These are phyloP conservation scores for Matsumyia berberina DNA, from an alignment of 2,888 invertebrate species.

Conservation along the genomic window DNA sequence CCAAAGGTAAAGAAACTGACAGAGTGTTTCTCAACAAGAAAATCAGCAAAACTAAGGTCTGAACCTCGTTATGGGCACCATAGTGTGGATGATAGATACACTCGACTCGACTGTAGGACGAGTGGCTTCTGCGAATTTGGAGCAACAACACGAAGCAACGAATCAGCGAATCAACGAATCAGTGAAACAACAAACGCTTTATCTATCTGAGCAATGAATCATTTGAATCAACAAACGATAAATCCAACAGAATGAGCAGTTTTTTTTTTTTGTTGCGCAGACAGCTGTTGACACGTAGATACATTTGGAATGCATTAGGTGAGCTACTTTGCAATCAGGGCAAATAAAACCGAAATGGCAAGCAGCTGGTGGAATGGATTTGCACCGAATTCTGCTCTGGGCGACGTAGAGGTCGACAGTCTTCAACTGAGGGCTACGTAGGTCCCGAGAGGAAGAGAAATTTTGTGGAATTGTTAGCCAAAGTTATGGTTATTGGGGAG, in stretches of 20 bases:
- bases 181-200: background rate
- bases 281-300: slow-evolving; percentile 17
- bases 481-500: too few species aligned
- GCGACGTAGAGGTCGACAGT: too few species aligned
- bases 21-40: slow-evolving; percentile 33
- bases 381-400: too few species aligned
- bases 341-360: background rate
- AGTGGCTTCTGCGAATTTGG: slow-evolving; percentile 21
- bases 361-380: background rate
- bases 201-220: slow-evolving; percentile 4
- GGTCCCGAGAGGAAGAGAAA: too few species aligned
- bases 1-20: slow-evolving; percentile 42
- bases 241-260: slow-evolving; percentile 4
- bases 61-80: slow-evolving; percentile 30
- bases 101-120: background rate
- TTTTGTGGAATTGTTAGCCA: too few species aligned
- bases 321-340: slow-evolving; percentile 1
- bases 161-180: too few species aligned
- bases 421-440: too few species aligned
- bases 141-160: background rate
- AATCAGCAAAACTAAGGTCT: slow-evolving; percentile 44
- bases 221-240: slow-evolving; percentile 8
- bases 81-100: background rate
- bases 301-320: slow-evolving; percentile 7
- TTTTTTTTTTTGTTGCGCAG: background rate